Evolutionary conservation across 2,113 vertebrate species (phyloP), one percentile per base, ranked within the genome.

Genomic region (Antechinus flavipes): DNA sequence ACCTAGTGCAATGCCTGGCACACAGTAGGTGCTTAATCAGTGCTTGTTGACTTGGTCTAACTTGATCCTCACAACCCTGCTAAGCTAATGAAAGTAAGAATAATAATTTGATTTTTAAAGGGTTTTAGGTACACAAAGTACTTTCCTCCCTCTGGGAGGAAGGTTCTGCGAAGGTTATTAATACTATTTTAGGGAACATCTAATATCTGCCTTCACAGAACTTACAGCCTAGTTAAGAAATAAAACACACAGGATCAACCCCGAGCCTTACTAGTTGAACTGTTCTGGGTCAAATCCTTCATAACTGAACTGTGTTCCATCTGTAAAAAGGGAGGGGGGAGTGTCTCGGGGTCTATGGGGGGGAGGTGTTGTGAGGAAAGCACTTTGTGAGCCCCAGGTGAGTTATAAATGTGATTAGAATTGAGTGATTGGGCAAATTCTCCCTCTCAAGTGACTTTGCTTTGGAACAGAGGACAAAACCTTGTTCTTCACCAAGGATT

Each of bases 161-260:
- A 0, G 26, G 19, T 42, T 35, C 26, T 26, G 35, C 23, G 46
- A 90, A 27, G 0, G 1, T 19, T 12, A 54, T 42, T 6, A 0
- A 6, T 42, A n/a, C 35, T n/a, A n/a, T n/a, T 76, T 84, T 42
- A 42, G n/a, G 0, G 23, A 42, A 54, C 54, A 25, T 35, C 11
- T 47, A n/a, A n/a, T 24, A 27, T 24, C 90, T 27, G 27, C 24
- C 30, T n/a, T 90, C 89, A 2, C 3, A 25, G 42, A 50, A 30
- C 25, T 42, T 23, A 24, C 9, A 0, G 27, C 22, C 50, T 94
- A 46, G 47, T 27, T 90, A n/a, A 76, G 16, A 8, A 42, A 42
- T 52, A 84, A 42, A n/a, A 7, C 30, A 76, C 61, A 35, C n/a
- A 84, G 6, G n/a, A 23, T n/a, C 68, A 84, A 16, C 68, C 61